Evolutionary conservation across 2,888 invertebrate genomes (phyloP), one percentile per base, ranked within the genome.

Genomic region (Diadromus collaris): DNA sequence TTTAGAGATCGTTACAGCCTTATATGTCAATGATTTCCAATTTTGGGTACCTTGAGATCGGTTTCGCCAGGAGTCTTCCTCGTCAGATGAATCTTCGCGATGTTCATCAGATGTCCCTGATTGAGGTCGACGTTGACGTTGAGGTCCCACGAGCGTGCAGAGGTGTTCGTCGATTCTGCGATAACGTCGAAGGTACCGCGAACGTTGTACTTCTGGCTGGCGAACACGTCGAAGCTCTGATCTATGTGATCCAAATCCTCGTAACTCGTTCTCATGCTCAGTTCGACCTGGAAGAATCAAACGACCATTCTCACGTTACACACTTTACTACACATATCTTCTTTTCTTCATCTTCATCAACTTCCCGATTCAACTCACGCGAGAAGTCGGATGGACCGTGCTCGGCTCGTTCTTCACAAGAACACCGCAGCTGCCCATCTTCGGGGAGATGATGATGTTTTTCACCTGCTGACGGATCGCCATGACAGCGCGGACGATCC

Each of bases 81-180:
- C 3, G 85, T 89, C 6, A 91, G 44, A 19, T 86, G 84, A 41
- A 89, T 51, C 79, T 89, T 88, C 5, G 88, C 10, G 51, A 76
- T 86, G 44, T 88, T 89, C 21, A 76, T 51, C 6, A 85, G 77
- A 71, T 90, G 90, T 9, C 88, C 90, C 27, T 84, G 76, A 65
- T 88, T 86, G 27, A 87, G 38, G 10, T 90, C 86, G 16, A 86
- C 2, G 29, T 86, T 85, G 0, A 88, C 41, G 63, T 89, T 87
- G 6, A 90, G 32, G 60, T 91, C 88, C 91, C 90, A 91, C 0
- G 86, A 86, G 44, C 87, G 87, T 0, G 86, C 63, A 0, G 86
- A 77, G 4, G 67, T 67, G 19, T 85, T 78, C 2, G 82, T 84
- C 5, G 76, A 51, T 0, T 80, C 86, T 54, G 88, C 87, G 76